phyloP scores from a whole-genome alignment of 2,797 vertebrate species.

The Eremophila alpestris region DNA sequence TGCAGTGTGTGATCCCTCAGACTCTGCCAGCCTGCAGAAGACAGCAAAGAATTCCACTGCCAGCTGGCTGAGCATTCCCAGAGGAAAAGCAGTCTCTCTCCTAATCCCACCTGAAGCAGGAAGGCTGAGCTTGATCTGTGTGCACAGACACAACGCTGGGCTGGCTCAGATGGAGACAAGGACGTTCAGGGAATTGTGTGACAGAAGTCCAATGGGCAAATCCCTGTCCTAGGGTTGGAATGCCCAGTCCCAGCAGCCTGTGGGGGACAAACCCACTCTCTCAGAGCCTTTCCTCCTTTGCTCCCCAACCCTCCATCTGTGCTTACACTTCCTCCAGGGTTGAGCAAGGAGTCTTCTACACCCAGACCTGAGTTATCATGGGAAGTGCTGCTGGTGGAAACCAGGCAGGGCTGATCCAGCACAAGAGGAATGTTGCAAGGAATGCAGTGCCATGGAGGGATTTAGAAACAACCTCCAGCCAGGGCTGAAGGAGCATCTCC shows the following conservation, averaged over 20 bases:
- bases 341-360: not conserved
- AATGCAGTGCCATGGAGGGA: not conserved
- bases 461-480: not conserved
- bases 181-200: not conserved
- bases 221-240: not conserved
- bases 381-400: not conserved
- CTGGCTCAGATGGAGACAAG: not conserved
- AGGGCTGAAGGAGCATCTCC: not conserved
- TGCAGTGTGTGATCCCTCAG: not conserved
- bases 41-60: not conserved
- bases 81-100: not conserved
- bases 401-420: not conserved
- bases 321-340: not conserved
- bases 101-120: not conserved
- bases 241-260: not conserved
- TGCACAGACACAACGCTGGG: not conserved
- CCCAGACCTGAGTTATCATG: too few relatives aligned
- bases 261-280: not conserved
- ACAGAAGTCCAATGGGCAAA: not conserved
- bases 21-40: not conserved
- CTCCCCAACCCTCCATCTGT: not conserved
- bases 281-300: not conserved
- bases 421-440: not conserved
- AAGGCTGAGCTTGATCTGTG: not conserved
- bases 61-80: not conserved